Evolutionary conservation across 1,140 invertebrate species (phyloP), one percentile per base, ranked within the genome.

Genomic region (Reticulitermes speratus): DNA sequence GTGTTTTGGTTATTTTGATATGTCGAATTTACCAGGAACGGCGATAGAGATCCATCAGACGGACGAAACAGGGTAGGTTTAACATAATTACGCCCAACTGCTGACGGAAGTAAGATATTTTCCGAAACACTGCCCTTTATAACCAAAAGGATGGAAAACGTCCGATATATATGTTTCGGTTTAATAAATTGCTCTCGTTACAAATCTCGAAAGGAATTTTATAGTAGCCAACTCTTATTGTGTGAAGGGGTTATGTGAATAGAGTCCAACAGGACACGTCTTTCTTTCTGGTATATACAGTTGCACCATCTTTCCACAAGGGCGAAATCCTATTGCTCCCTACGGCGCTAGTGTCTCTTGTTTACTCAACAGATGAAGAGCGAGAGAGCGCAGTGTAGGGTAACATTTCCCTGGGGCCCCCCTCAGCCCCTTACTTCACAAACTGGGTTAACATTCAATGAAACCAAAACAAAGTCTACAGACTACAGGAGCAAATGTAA

Each of bases 371-470:
- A 75, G 65, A 75, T 75, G 65, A 75, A 75, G 65, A 75, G 65
- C n/a, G 65, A 75, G 65, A 75, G 65, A 25, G 65, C 16, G 2
- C n/a, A 75, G 65, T 75, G 14, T 75, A 75, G 65, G 65, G 65
- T 75, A 75, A 75, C 65, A 75, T 75, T 75, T 75, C 65, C 65
- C 65, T 30, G 8, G 65, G 65, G 65, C 1, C 7, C n/a, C n/a
- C 65, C 65, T 65, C 59, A 65, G 59, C 7, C 59, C 65, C 65
- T 75, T 75, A 30, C 65, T 30, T 30, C 65, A 75, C 65, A 75
- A 75, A 75, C 65, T 75, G 65, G 65, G 65, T 75, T 75, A 75
- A 75, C 65, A 75, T 75, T 75, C 65, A 75, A 75, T 75, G 65
- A 75, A 75, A 75, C 65, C 65, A 75, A 75, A 75, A 75, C 65